Evolutionary conservation across 2,797 vertebrate species (phyloP).

Genomic region (Acrossocheilus fasciatus): DNA sequence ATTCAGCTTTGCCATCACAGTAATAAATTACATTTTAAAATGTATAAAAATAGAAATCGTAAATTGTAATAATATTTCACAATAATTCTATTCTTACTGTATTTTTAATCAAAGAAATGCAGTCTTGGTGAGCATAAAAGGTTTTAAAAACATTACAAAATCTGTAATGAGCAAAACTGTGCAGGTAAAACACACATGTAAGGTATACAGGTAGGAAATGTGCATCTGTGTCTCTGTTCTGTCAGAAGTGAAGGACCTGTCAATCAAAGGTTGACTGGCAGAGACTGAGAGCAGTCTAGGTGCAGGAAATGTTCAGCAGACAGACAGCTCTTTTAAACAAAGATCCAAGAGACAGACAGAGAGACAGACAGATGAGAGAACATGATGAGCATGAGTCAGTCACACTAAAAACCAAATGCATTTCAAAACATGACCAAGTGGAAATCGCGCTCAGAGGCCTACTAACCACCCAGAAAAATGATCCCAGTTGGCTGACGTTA

Average conservation of each 20-base stretch:
- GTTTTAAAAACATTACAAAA: not conserved
- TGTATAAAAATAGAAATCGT: not conserved
- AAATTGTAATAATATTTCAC: not conserved
- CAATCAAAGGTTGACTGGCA: slow-evolving; percentile 21
- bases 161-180: slow-evolving; percentile 3
- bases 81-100: not conserved
- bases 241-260: not conserved
- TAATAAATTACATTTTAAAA: not conserved
- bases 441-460: not conserved
- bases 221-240: not conserved
- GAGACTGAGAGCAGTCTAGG: slow-evolving; percentile 5
- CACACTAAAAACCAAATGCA: slow-evolving; percentile 9
- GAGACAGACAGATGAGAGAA: slow-evolving; percentile 19
- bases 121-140: not conserved
- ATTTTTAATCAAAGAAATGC: not conserved
- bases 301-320: slow-evolving; percentile 8
- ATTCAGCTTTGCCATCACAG: not conserved
- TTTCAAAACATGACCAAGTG: slow-evolving; percentile 9
- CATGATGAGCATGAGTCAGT: slow-evolving; percentile 27
- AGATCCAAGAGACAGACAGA: slow-evolving; percentile 18
- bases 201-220: not conserved
- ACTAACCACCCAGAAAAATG: not conserved
- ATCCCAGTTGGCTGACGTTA: not conserved
- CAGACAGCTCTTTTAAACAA: slow-evolving; percentile 27
- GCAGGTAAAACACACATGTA: not conserved